Percentiles rank a stretch among this genome's conserved stretches.
phyloP scores from a whole-genome alignment of 2,113 vertebrate species.

The Carassius carassius region DNA sequence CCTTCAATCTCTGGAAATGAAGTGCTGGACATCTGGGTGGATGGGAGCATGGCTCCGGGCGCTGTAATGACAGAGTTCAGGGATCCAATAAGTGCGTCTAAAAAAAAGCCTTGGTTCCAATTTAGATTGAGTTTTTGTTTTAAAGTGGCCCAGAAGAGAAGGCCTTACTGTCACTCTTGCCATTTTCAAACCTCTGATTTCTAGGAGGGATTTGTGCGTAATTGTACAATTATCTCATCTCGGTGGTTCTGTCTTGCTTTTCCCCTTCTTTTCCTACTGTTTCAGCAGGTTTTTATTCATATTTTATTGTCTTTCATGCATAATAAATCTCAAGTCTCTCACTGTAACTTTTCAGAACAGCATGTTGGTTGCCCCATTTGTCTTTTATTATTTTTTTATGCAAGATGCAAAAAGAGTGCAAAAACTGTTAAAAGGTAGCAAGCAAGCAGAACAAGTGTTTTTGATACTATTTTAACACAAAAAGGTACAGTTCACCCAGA shows the following conservation, averaged over 20 bases:
- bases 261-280: neutral
- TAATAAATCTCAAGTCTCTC: conserved; percentile 12
- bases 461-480: neutral
- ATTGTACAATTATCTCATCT: neutral
- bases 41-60: conserved; percentile 1
- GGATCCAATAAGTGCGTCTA: conserved; percentile 2
- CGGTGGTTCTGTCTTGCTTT: neutral
- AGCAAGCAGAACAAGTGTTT: conserved; percentile 13
- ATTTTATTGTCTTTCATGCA: conserved; percentile 20
- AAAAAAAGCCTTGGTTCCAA: neutral
- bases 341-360: neutral
- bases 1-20: conserved; percentile 46
- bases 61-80: conserved; percentile 13
- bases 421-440: neutral
- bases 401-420: neutral
- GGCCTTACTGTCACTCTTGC: neutral
- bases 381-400: neutral
- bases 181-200: neutral
- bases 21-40: conserved; percentile 44
- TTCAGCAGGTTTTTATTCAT: neutral
- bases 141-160: conserved; percentile 13
- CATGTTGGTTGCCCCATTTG: neutral
- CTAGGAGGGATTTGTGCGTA: neutral
- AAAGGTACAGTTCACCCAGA: neutral
- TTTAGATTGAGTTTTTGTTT: conserved; percentile 33